Conservation (phyloP, 2,797 vertebrate species). For the Chloroceryle amazona region DNA sequence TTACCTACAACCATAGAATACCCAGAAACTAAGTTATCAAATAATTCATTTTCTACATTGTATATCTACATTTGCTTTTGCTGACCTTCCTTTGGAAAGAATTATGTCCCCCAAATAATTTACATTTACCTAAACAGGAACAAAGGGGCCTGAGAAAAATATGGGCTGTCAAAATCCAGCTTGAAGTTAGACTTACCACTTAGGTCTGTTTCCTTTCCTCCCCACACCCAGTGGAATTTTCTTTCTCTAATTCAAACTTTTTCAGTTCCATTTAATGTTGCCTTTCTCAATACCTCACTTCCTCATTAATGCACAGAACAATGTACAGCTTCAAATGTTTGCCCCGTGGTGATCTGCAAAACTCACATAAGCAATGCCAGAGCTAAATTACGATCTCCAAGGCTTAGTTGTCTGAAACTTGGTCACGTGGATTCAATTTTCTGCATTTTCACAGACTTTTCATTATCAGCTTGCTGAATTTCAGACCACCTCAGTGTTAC, state of each 20-base stretch:
- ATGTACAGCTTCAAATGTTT: slow-evolving; percentile 14
- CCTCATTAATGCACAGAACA: slow-evolving; percentile 28
- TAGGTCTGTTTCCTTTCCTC: not conserved
- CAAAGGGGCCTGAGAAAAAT: not conserved
- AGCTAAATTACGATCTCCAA: not conserved
- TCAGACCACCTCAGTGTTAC: not conserved
- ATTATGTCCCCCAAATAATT: not conserved
- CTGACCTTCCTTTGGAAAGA: not conserved
- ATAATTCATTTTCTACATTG: not conserved
- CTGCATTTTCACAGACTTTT: not conserved
- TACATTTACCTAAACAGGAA: not conserved
- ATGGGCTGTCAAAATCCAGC: not conserved
- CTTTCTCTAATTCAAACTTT: not conserved
- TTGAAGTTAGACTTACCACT: not conserved
- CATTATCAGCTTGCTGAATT: not conserved
- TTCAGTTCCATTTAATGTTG: slow-evolving; percentile 31
- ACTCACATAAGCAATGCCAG: not conserved
- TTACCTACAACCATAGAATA: not conserved
- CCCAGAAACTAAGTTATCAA: not conserved
- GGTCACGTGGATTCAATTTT: not conserved
- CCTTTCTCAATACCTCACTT: slow-evolving; percentile 19
- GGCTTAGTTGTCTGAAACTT: not conserved
- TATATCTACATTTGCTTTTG: not conserved
- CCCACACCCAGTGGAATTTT: not conserved
- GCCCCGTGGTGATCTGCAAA: not conserved